These are phyloP conservation scores for Dromaius novaehollandiae DNA, from an alignment of 2,113 vertebrate species.

Conservation along the genomic window DNA sequence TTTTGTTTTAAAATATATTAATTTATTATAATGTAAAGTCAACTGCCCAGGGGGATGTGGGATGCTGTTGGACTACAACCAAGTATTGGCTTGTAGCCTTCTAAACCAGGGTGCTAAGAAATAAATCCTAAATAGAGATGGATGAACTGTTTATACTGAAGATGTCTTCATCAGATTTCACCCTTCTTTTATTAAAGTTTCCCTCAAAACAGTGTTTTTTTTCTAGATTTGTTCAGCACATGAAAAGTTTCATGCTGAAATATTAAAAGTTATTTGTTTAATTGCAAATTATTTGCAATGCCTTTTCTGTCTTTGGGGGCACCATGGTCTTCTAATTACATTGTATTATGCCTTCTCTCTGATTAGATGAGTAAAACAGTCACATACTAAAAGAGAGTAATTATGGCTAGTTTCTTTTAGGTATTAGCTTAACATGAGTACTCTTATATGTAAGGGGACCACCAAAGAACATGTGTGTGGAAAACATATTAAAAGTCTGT, in stretches of 20 bases:
- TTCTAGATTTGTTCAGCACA: neutral
- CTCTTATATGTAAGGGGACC: neutral
- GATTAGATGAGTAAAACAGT: neutral
- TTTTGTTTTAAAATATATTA: slow-evolving; percentile 48
- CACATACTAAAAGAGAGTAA: neutral
- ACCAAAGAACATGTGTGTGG: neutral
- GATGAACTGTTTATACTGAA: slow-evolving; percentile 14
- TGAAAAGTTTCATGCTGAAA: neutral
- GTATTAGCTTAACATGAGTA: neutral
- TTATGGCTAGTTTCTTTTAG: neutral
- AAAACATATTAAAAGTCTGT: neutral
- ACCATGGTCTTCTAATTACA: neutral
- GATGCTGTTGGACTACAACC: slow-evolving; percentile 60
- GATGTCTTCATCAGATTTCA: slow-evolving; percentile 4
- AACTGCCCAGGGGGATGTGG: slow-evolving; percentile 46
- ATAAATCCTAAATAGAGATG: slow-evolving; percentile 53
- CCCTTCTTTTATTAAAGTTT: neutral
- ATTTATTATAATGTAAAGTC: slow-evolving; percentile 63
- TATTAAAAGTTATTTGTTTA: neutral
- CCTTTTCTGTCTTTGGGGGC: neutral
- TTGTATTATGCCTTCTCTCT: neutral
- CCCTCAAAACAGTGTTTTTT: neutral
- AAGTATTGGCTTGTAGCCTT: slow-evolving; percentile 62
- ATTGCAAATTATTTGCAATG: neutral
- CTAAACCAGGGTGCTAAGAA: slow-evolving; percentile 57